phyloP scores from a whole-genome alignment of 2,888 invertebrate species.

The Drosophila nr. medialis region DNA sequence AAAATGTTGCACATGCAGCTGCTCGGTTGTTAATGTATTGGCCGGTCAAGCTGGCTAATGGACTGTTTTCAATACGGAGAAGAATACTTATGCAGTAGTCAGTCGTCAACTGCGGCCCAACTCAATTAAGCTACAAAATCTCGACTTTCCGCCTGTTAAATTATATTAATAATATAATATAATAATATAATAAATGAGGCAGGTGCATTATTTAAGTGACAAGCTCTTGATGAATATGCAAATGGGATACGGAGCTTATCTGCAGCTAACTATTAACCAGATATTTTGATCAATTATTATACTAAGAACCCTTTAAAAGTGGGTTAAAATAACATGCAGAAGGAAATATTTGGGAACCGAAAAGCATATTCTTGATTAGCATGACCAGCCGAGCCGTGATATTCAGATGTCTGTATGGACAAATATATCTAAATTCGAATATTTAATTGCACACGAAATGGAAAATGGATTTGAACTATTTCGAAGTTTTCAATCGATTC shows the following conservation, averaged over 20 bases:
- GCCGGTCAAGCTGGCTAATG: constrained; percentile 34
- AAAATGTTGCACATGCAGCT: constrained; percentile 65
- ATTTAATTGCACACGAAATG: background rate
- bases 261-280: background rate
- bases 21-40: constrained; percentile 31
- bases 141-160: constrained; percentile 9
- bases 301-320: too few relatives aligned
- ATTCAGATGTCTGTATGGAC: background rate
- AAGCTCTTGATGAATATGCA: background rate
- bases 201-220: background rate
- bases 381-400: too few relatives aligned
- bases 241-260: background rate
- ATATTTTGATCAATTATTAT: background rate
- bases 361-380: too few relatives aligned
- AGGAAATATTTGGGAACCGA: too few relatives aligned
- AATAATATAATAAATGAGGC: background rate
- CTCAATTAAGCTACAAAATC: constrained; percentile 40
- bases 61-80: constrained; percentile 44
- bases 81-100: constrained; percentile 14
- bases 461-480: background rate
- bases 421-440: background rate
- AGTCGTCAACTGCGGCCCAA: constrained; percentile 13
- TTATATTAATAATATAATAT: constrained; percentile 3
- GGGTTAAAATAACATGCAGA: too few relatives aligned
- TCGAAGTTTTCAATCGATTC: background rate